phyloP scores from a whole-genome alignment of 53 echinoderm and acorn worm genomes.

The Actinopyga echinites region DNA sequence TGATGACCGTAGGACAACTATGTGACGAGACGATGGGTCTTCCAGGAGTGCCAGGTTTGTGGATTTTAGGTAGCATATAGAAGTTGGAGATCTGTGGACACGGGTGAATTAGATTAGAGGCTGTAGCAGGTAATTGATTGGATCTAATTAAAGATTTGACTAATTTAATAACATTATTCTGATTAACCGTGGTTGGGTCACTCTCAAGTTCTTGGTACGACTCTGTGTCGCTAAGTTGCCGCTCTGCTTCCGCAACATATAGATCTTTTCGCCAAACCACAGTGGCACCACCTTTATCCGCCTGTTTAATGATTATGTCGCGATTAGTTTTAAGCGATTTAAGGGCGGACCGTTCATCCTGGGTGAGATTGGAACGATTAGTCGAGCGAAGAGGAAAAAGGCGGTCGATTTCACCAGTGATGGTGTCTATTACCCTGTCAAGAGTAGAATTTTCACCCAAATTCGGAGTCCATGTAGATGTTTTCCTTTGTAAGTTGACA shows the following conservation, averaged over 20 bases:
- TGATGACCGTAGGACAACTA: slow-evolving; percentile 48
- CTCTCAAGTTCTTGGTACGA: background rate
- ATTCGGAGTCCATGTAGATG: background rate
- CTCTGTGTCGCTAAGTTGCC: background rate
- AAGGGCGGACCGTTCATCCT: background rate
- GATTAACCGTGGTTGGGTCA: background rate
- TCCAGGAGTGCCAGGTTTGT: slow-evolving; percentile 22
- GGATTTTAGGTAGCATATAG: slow-evolving; percentile 39
- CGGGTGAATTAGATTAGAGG: background rate
- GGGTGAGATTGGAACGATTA: background rate
- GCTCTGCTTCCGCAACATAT: slow-evolving; percentile 5
- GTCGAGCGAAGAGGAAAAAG: background rate
- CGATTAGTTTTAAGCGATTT: background rate
- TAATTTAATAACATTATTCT: background rate
- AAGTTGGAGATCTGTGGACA: slow-evolving; percentile 21
- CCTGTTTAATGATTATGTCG: slow-evolving; percentile 11
- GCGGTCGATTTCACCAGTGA: background rate
- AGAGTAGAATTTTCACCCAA: background rate
- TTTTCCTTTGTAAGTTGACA: background rate
- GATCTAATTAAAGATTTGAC: background rate
- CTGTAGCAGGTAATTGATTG: background rate
- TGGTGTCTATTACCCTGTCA: slow-evolving; percentile 2
- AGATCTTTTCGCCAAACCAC: slow-evolving; percentile 43
- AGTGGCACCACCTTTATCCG: slow-evolving; percentile 37
- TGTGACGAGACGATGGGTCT: slow-evolving; percentile 37